Evolutionary conservation across 35 echinoderm and acorn worm species (phyloP), one percentile per base, ranked within the genome.

Genomic region (Lytechinus variegatus): DNA sequence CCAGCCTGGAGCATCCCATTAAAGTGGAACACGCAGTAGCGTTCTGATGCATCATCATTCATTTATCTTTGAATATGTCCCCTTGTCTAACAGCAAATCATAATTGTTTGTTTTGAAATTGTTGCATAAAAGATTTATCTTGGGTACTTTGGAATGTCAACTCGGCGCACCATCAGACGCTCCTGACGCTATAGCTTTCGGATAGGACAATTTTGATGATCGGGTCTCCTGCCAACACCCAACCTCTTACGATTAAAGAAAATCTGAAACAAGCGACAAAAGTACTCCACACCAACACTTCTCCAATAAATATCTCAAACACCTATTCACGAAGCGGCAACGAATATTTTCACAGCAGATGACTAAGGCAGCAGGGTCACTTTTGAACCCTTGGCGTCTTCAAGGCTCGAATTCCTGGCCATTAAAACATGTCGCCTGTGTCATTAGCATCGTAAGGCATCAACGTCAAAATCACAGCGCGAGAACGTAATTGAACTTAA

Each of bases 401-500:
- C 33, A 58, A 24, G 66, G 66, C 66, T 24, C 66, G 66, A 79
- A 79, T 79, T 79, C 66, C 66, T 79, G 66, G 66, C 66, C 66
- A 79, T 79, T 79, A 79, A 72, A n/a, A 79, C 66, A 79, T 21
- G 66, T 79, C 66, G 66, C 16, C 66, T 79, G 19, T 79, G 8
- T 79, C 66, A 79, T 79, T 16, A 79, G 66, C 66, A 19, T 79
- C 66, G n/a, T 79, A 79, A 79, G 66, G 66, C 14, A 79, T 79
- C 66, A 79, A 79, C 21, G 21, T 79, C 66, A 79, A 90, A 57
- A 19, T 94, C 97, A 99, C 95, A 99, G 95, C 19, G 97, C 95
- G 89, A 99, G 58, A 19, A 99, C 98, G 95, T 99, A 99, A 93
- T 99, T 99, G 86, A 99, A 94, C 94, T 99, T 99, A 87, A 99